Percentiles rank a stretch among this genome's conserved stretches.
Evolutionary conservation across 1,140 invertebrate species (phyloP).

Genomic region (Caenorhabditis brenneri): DNA sequence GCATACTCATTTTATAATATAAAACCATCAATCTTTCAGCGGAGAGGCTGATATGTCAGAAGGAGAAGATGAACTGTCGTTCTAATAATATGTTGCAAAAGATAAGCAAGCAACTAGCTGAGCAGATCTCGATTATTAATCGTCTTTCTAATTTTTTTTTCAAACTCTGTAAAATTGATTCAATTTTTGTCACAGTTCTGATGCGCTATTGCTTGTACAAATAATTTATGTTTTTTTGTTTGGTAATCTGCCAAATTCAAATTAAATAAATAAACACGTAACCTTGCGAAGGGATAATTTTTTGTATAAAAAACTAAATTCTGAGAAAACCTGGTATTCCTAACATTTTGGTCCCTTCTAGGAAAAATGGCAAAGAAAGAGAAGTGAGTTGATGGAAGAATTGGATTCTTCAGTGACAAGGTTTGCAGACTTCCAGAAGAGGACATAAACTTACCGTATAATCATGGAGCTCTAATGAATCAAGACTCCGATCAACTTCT

Average conservation of each 20-base stretch:
- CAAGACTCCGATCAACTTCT: slow-evolving; percentile 60
- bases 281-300: too few relatives aligned
- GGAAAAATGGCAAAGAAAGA: slow-evolving; percentile 18
- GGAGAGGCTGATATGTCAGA: slow-evolving; percentile 22
- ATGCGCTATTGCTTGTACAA: too few relatives aligned
- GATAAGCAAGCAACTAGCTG: too few relatives aligned
- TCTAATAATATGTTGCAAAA: background rate
- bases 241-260: too few relatives aligned
- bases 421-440: slow-evolving; percentile 37
- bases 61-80: slow-evolving; percentile 18
- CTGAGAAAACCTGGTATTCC: too few relatives aligned
- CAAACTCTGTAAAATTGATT: too few relatives aligned
- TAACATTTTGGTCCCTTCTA: background rate
- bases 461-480: slow-evolving; percentile 62
- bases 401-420: background rate
- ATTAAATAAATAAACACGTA: too few relatives aligned
- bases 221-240: too few relatives aligned
- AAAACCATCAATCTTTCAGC: background rate
- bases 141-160: too few relatives aligned
- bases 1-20: background rate
- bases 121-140: too few relatives aligned
- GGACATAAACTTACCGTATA: slow-evolving; percentile 55
- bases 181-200: background rate
- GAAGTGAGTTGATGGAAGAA: background rate
- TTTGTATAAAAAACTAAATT: too few relatives aligned